Evolutionary conservation across 2,113 vertebrate species (phyloP).

Genomic region (Macheiramphus alcinus): DNA sequence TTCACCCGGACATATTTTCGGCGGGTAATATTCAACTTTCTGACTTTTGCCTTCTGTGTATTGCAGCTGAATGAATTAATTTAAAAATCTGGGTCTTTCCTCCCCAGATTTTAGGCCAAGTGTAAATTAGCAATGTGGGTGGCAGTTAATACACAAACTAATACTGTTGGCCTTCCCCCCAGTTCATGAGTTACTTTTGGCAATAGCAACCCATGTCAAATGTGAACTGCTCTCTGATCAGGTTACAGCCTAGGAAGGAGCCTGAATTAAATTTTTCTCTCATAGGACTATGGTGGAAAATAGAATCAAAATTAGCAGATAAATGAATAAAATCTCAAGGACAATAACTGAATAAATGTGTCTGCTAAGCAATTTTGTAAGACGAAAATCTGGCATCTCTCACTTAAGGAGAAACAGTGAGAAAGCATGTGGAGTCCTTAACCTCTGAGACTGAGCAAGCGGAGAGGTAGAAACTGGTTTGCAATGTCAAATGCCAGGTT

Average conservation of each 20-base stretch:
- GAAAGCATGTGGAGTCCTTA: background rate
- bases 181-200: background rate
- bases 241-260: background rate
- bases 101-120: background rate
- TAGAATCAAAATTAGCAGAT: slow-evolving; percentile 9
- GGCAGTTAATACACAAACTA: background rate
- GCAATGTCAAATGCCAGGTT: background rate
- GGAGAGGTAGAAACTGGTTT: background rate
- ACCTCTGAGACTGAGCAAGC: background rate
- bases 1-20: background rate
- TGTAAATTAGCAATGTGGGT: background rate
- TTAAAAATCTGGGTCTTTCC: background rate
- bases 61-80: background rate
- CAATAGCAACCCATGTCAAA: background rate
- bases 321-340: slow-evolving; percentile 35
- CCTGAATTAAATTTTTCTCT: background rate
- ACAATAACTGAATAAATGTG: background rate
- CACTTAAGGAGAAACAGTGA: background rate
- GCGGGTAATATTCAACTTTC: background rate
- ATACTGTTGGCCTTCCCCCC: background rate
- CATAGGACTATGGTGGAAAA: background rate
- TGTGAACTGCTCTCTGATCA: background rate
- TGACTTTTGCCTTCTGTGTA: background rate
- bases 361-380: background rate
- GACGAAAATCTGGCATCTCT: background rate